A percentile compares a stretch with the other conserved stretches of the same genome.
phyloP scores from a whole-genome alignment of 2,113 vertebrate species.

The Heptranchias perlo region DNA sequence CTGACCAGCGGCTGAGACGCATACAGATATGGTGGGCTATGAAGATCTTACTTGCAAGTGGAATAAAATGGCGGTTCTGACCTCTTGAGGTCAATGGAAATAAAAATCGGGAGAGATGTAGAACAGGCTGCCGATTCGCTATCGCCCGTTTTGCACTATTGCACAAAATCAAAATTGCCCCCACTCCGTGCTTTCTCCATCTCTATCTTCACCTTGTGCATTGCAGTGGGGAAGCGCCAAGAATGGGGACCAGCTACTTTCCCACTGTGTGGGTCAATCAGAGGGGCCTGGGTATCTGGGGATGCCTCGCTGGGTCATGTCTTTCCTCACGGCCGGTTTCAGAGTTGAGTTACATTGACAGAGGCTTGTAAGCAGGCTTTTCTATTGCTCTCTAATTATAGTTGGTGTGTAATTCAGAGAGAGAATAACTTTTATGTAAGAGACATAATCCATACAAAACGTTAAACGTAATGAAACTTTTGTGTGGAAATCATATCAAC shows the following conservation, averaged over 20 bases:
- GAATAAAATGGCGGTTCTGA: neutral
- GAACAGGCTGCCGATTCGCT: neutral
- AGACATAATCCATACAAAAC: neutral
- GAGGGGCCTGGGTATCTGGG: too few species aligned
- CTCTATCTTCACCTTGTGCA: neutral
- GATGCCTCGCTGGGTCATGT: too few species aligned
- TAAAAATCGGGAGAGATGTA: neutral
- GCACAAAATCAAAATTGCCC: neutral
- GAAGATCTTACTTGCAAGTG: neutral
- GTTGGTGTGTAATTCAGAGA: neutral
- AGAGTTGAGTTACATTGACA: neutral
- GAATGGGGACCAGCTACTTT: too few species aligned
- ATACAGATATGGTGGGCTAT: neutral
- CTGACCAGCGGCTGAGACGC: neutral
- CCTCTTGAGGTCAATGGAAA: neutral
- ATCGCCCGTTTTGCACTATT: neutral
- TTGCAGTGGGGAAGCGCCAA: too few species aligned
- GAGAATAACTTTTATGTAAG: neutral
- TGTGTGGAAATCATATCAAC: neutral
- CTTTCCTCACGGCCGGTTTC: neutral
- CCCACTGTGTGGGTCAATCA: too few species aligned
- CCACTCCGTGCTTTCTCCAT: neutral
- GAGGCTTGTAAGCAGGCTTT: neutral
- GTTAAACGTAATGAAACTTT: neutral
- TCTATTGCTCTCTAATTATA: neutral